phyloP scores from a whole-genome alignment of 2,113 vertebrate genomes.

The Nicator chloris region DNA sequence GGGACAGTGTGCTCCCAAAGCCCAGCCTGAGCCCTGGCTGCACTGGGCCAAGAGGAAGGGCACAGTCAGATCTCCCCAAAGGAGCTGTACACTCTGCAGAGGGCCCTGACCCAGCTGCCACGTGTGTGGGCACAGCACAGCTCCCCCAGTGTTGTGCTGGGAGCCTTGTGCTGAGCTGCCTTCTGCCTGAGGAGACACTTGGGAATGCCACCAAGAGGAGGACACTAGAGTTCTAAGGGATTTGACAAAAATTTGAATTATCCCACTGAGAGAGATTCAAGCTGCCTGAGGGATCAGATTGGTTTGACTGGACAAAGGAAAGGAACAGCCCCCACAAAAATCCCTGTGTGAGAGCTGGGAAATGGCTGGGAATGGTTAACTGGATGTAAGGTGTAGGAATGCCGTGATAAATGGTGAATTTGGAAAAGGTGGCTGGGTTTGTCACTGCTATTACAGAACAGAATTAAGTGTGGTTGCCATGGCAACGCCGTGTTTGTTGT shows the following conservation, averaged over 20 bases:
- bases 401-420: not conserved
- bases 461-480: not conserved
- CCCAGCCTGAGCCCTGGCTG: not conserved
- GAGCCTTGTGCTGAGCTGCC: not conserved
- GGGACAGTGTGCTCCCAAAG: not conserved
- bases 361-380: not conserved
- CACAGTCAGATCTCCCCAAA: not conserved
- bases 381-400: not conserved
- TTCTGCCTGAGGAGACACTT: not conserved
- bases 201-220: not conserved
- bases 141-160: not conserved
- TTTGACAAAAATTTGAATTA: not conserved
- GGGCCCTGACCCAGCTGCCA: not conserved
- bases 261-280: not conserved
- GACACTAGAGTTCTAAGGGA: not conserved
- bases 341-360: not conserved
- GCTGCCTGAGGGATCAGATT: not conserved
- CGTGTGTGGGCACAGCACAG: not conserved
- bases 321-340: not conserved
- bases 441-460: not conserved
- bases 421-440: not conserved
- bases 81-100: not conserved
- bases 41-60: not conserved
- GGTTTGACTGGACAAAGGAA: not conserved
- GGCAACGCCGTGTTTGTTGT: fast-evolving